Conservation (phyloP, 2,888 invertebrate genomes). For the Patella caerulea region DNA sequence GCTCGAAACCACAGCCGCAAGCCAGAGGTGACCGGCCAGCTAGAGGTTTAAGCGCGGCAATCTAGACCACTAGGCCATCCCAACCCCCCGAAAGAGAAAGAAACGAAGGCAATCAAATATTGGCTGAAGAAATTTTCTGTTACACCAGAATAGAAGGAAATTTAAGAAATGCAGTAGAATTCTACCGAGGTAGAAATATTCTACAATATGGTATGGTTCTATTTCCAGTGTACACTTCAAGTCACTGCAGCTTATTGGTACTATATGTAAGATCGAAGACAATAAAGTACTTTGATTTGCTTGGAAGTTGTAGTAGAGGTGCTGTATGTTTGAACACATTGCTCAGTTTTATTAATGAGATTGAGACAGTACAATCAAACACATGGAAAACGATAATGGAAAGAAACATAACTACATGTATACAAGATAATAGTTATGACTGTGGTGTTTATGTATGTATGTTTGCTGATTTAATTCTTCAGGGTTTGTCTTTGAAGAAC, state of each 20-base stretch:
- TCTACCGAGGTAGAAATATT: not conserved
- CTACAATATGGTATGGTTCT: not conserved
- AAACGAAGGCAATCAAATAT: not conserved
- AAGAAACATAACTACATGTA: not conserved
- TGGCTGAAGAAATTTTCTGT: not conserved
- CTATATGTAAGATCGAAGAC: not conserved
- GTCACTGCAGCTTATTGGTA: not conserved
- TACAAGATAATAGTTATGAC: not conserved
- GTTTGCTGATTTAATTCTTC: not conserved
- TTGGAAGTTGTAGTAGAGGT: not conserved
- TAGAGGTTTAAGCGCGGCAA: too few relatives aligned
- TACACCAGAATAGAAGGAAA: not conserved
- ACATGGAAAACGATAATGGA: not conserved
- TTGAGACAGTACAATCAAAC: not conserved
- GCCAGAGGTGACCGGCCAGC: too few relatives aligned
- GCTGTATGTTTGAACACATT: not conserved
- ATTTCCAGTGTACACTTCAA: not conserved
- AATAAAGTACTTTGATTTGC: not conserved
- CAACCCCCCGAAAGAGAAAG: too few relatives aligned
- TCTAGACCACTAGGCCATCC: too few relatives aligned
- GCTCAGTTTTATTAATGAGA: not conserved
- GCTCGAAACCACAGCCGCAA: too few relatives aligned
- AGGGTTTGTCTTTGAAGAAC: not conserved
- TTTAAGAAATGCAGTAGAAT: not conserved
- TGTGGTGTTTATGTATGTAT: slow-evolving; percentile 2